Conservation (phyloP, 1,140 invertebrate species). For the Thalassaphorura encarpata region DNA sequence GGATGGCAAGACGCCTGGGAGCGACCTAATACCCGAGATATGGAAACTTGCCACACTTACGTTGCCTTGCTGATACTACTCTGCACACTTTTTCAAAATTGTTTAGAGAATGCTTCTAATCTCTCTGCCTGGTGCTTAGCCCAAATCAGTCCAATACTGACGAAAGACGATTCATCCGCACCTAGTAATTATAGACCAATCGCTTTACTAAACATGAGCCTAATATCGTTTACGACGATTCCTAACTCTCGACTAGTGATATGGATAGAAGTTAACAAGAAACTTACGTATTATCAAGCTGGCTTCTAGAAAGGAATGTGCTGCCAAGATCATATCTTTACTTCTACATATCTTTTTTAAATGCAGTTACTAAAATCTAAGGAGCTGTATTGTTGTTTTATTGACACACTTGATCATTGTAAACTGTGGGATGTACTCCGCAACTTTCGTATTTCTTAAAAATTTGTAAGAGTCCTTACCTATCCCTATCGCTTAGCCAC, state of each 20-base stretch:
- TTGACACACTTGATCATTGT: too few species aligned
- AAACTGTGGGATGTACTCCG: too few species aligned
- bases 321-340: too few species aligned
- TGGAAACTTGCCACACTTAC: neutral
- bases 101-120: neutral
- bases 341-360: too few species aligned
- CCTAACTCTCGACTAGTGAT: slow-evolving; percentile 22
- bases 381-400: too few species aligned
- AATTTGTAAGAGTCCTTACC: too few species aligned
- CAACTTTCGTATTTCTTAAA: too few species aligned
- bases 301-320: too few species aligned
- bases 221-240: slow-evolving; percentile 31
- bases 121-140: slow-evolving; percentile 1
- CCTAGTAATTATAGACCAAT: slow-evolving; percentile 31
- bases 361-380: too few species aligned
- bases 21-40: neutral
- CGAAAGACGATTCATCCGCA: slow-evolving; percentile 24
- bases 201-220: slow-evolving; percentile 23
- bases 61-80: too few species aligned
- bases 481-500: too few species aligned
- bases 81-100: too few species aligned
- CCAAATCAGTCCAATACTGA: slow-evolving; percentile 16
- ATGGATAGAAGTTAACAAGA: slow-evolving; percentile 25
- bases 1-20: neutral
- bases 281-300: slow-evolving; percentile 16